Evolutionary conservation across 2,113 vertebrate species (phyloP), one percentile per base, ranked within the genome.

Genomic region (Bubo scandiacus): DNA sequence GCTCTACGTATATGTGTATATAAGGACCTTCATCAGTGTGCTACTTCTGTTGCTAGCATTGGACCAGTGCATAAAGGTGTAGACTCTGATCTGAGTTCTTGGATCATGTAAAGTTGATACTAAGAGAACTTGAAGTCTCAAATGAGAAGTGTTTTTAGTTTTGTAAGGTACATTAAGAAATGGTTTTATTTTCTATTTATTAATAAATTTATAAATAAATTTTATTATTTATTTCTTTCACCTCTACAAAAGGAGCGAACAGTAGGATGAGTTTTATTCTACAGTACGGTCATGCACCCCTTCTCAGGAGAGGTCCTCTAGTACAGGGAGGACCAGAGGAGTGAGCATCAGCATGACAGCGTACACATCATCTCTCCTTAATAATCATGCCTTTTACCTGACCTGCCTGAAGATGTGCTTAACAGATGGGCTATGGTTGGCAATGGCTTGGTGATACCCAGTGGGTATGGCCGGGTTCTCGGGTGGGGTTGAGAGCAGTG

Each of bases 311-410:
- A 81, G 38, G 36, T 22, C 12, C 23, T 42, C 4, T 68, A 7
- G 23, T 79, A 10, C 15, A 38, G 43, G 12, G 43, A 63, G 52
- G 17, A 79, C 29, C 20, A 34, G 78, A 71, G 36, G 8, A 62
- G 34, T 12, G 29, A 75, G 19, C 12, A 15, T 40, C 30, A 81
- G 14, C 43, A 7, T 45, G 68, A 42, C 10, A 16, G 18, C 0
- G 0, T 42, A 13, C 51, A 7, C 0, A 0, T 72, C 8, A 4
- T 55, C 22, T 81, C 47, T 72, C 29, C 40, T 65, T 67, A 61
- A 16, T 43, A 52, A 62, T 47, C 1, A 0, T 63, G 2, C 29
- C 36, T 78, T 42, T 79, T 52, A 52, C 17, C 16, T 68, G 45
- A 55, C 32, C n/a, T 9, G 15, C 42, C 19, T 34, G 34, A 82